Base-by-base conservation (phyloP, 2,113 vertebrate species). In the Pyxicephalus adspersus region DNA sequence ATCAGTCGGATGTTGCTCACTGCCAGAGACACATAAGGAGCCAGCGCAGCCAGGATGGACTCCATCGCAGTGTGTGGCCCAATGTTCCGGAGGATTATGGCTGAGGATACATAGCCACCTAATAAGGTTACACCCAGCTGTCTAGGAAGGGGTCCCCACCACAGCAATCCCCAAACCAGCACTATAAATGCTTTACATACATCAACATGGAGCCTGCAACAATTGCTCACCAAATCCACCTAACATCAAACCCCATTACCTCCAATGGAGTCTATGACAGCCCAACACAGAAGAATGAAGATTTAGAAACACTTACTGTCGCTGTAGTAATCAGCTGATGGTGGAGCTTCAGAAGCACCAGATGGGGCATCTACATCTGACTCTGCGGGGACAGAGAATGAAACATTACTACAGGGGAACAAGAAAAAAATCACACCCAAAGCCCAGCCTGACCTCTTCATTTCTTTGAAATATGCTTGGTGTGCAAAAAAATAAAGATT, bases 41-140 rank as follows among this genome's bases (percentile, higher is more conserved):
- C 95, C 80, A 99, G 87, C 0, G 94, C 94, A 20, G 94, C 91
- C 93, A 99, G 94, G 83, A 99, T 98, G 84, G 96, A 96, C 79
- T 99, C 98, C 87, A 99, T 95, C 1, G 95, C 95, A 5, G 96
- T 98, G 83, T 95, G 92, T 19, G 96, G 94, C 84, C 95, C 94
- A 67, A 99, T 97, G 89, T 99, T 99, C 84, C 98, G 94, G 80
- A 99, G 90, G 88, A 99, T 99, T 87, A 99, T 97, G 6, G 97
- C 98, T 99, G 79, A 58, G 79, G 79, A 81, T 81, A 81, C 79
- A 81, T 81, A 81, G 79, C 79, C 79, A 81, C 79, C 79, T 81
- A 81, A 81, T 81, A 81, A 81, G 79, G 79, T 81, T 81, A 81
- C 79, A 81, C 68, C 79, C 70, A 66, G 72, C 13, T 81, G 70